Evolutionary conservation across 1,140 invertebrate species (phyloP).

Genomic region (Diachasmimorpha longicaudata): DNA sequence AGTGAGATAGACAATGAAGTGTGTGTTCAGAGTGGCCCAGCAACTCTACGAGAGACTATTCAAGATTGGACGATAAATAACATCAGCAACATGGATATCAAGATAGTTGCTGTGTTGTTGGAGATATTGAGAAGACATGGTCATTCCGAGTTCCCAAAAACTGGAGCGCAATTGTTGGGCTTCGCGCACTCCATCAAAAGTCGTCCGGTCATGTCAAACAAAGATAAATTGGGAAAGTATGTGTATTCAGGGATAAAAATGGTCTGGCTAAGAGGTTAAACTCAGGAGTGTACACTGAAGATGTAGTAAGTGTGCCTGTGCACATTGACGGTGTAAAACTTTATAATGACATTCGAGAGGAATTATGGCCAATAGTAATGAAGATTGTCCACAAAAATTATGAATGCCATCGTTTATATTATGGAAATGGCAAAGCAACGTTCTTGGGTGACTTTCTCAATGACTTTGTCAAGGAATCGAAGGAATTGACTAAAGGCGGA

Average conservation of each 20-base stretch:
- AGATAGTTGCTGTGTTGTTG: not conserved
- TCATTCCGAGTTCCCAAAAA: not conserved
- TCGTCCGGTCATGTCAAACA: not conserved
- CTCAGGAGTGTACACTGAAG: constrained; percentile 26
- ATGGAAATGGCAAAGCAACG: not conserved
- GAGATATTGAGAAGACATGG: not conserved
- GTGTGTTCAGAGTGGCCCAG: too few species aligned
- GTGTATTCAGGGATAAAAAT: constrained; percentile 15
- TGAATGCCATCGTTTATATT: not conserved
- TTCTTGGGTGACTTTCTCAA: constrained; percentile 11
- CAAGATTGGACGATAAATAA: not conserved
- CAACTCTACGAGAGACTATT: too few species aligned
- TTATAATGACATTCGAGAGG: not conserved
- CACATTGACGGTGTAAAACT: not conserved
- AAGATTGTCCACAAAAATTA: not conserved
- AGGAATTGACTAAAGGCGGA: constrained; percentile 25
- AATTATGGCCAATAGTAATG: not conserved
- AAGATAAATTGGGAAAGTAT: not conserved
- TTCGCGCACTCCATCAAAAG: not conserved
- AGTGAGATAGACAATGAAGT: too few species aligned
- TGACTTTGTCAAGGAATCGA: constrained; percentile 34
- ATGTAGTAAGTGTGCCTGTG: not conserved
- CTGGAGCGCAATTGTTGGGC: not conserved
- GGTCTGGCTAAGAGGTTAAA: constrained; percentile 19
- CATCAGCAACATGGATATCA: not conserved